Conservation (phyloP, 1,140 invertebrate species). For the Philaenus spumarius region DNA sequence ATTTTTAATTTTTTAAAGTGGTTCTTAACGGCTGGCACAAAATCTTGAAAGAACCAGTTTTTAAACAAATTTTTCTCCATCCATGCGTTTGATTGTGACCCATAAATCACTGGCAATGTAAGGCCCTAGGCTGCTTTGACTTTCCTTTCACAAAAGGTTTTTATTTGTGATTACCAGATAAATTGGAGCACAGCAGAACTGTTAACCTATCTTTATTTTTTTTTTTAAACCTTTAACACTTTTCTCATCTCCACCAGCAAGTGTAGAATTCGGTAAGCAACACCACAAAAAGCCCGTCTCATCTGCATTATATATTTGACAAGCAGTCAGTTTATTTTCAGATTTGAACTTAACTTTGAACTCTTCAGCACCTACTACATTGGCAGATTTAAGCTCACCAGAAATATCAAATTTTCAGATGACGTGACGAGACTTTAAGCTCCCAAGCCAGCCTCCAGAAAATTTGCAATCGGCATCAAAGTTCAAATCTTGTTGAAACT, state of each 20-base stretch:
- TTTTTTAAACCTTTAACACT: background rate
- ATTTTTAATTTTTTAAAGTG: conserved; percentile 14
- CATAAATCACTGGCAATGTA: conserved; percentile 40
- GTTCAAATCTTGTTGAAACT: too few relatives aligned
- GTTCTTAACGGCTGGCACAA: conserved; percentile 14
- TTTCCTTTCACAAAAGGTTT: conserved; percentile 43
- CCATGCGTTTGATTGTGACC: conserved; percentile 44
- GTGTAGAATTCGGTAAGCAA: conserved; percentile 7
- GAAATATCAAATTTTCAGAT: too few relatives aligned
- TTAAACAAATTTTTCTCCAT: conserved; percentile 39
- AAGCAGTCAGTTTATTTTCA: too few relatives aligned
- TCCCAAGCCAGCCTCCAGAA: background rate
- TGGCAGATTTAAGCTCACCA: too few relatives aligned
- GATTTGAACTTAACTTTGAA: too few relatives aligned
- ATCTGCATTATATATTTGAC: too few relatives aligned
- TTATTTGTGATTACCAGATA: conserved; percentile 12
- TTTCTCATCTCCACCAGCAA: too few relatives aligned
- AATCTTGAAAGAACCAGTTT: conserved; percentile 25
- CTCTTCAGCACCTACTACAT: background rate
- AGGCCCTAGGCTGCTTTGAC: conserved; percentile 41
- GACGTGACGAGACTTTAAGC: too few relatives aligned
- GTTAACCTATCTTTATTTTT: conserved; percentile 16
- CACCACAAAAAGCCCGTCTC: too few relatives aligned
- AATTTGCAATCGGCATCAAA: background rate
- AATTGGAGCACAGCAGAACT: conserved; percentile 13